Base-by-base conservation (phyloP, 2,797 vertebrate genomes). In the Sarcoramphus papa region DNA sequence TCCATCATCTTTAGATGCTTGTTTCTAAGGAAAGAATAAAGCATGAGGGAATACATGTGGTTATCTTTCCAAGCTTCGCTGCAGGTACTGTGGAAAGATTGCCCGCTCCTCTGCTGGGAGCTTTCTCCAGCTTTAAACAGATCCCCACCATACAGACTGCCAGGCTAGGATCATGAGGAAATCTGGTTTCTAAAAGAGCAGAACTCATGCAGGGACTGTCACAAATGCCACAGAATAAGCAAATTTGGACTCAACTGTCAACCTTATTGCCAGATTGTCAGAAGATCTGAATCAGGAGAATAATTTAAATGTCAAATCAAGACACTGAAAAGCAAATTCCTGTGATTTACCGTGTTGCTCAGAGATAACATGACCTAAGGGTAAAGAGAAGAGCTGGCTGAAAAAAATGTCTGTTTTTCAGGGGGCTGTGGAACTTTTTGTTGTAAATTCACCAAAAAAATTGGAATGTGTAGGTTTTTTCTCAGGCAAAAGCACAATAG, bases 241-340 rank as follows among this genome's bases (percentile, higher is more conserved):
- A 96, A 90, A 90, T 88, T 84, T 95, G 91, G 96, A 92, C 79
- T 95, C 79, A 84, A 85, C 79, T 93, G 92, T 92, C 96, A 96
- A 91, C 72, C 79, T 83, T 79, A 91, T 91, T 86, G 87, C 91
- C 94, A 94, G 91, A 96, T 90, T 95, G 93, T 92, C 96, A 97
- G 91, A 88, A 91, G 65, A 93, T 84, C 89, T 94, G 92, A 96
- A 95, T 96, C 76, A 76, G 74, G 62, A 97, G 85, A 90, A 94
- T 90, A 95, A 95, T 93, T 96, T 96, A 96, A 97, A 96, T 95
- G 93, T 95, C 97, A 97, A 97, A 95, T 94, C 89, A 88, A 96
- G 88, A 82, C 62, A 68, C 54, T 72, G 78, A 90, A 94, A 92
- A 72, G 86, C 86, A 85, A 88, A 93, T 91, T 87, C 87, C 76